Evolutionary conservation across 2,888 invertebrate genomes (phyloP), one percentile per base, ranked within the genome.

Genomic region (Osmoderma eremita): DNA sequence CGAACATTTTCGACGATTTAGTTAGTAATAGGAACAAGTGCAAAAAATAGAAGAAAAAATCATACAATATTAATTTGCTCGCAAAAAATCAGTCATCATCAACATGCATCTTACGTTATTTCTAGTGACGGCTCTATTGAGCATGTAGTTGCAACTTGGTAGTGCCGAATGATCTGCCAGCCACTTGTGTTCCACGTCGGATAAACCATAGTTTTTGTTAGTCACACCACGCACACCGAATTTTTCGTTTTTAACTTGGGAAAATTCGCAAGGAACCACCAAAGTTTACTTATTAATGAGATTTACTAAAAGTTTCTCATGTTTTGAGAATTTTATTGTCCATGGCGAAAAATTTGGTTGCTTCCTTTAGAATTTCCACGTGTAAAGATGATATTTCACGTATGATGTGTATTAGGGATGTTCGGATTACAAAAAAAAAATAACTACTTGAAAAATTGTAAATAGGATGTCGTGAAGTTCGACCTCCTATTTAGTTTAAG

Each of bases 141-240:
- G 87, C 83, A 88, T 87, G 82, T 88, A 88, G 80, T 88, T 87
- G 84, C 88, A 88, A 74, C 77, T 79, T 76, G 89, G 89, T 79
- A 88, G 85, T 74, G 88, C 87, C 74, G 90, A 88, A 84, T 91
- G 89, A 84, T 91, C 90, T 82, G 90, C 91, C 86, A 91, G 85
- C 91, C 91, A 91, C 80, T 30, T 30, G 30, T 81, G 73, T 51
- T 62, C 61, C 67, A 70, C 64, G 69, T 67, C 70, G 66, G 70
- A 71, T 69, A 68, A 72, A 70, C 67, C 69, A 70, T 70, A 22
- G 50, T 12, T 65, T 63, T 70, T 65, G 71, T 73, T 73, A 73
- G 70, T 72, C 63, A 71, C 69, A 67, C 62, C 62, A 67, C 53
- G 53, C 67, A 67, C 61, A 63, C 62, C 54, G 42, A 58, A 39